These are phyloP conservation scores for Odontomyia ornata DNA, from an alignment of 2,888 invertebrate genomes.

Conservation along the genomic window DNA sequence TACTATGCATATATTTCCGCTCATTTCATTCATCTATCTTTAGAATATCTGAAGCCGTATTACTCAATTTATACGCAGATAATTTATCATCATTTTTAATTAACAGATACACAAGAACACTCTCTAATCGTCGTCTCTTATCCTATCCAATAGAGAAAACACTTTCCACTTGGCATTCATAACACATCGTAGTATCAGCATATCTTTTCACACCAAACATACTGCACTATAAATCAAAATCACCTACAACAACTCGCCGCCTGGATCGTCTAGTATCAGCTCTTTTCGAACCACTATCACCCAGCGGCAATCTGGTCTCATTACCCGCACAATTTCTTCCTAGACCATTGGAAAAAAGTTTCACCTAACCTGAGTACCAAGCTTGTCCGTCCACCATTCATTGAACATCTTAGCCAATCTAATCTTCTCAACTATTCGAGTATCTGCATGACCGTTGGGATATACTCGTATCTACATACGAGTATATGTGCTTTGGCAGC, in stretches of 20 bases:
- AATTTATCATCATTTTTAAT: too few relatives aligned
- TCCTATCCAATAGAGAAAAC: background rate
- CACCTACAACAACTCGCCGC: background rate
- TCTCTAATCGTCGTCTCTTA: too few relatives aligned
- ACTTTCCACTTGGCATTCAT: background rate
- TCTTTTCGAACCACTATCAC: background rate
- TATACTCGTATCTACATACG: too few relatives aligned
- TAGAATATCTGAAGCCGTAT: too few relatives aligned
- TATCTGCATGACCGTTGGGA: background rate
- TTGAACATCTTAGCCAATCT: background rate
- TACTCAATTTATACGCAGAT: too few relatives aligned
- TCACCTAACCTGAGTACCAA: background rate
- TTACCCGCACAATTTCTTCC: constrained; percentile 1
- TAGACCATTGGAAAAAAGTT: constrained; percentile 4
- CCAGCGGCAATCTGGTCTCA: constrained; percentile 4
- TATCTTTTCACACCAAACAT: constrained; percentile 4
- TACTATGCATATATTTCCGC: too few relatives aligned
- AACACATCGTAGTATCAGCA: background rate
- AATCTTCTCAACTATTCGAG: background rate
- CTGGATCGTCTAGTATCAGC: too few relatives aligned
- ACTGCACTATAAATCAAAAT: constrained; percentile 1
- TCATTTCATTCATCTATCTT: too few relatives aligned
- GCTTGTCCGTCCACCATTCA: background rate
- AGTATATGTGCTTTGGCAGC: background rate
- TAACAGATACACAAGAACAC: too few relatives aligned